phyloP scores from a whole-genome alignment of 2,797 vertebrate species.

The Betta splendens region DNA sequence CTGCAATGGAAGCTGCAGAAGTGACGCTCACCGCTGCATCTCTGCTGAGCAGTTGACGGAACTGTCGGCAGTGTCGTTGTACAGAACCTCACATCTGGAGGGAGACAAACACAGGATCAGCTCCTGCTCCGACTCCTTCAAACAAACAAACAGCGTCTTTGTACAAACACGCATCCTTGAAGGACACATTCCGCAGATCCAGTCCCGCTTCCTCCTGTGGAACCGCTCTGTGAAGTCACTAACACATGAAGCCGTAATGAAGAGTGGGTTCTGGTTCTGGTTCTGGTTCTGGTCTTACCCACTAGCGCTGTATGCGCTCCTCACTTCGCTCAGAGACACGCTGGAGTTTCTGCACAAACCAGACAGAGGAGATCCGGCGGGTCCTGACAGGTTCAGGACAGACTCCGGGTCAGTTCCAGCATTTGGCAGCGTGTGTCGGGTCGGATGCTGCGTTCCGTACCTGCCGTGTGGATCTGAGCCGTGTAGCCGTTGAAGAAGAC shows the following conservation, averaged over 20 bases:
- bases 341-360: conserved; percentile 32
- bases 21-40: conserved; percentile 14
- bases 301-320: neutral
- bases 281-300: conserved; percentile 31
- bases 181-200: too few species aligned
- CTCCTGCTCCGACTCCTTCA: neutral
- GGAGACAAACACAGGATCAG: conserved; percentile 17
- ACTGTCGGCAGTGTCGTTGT: neutral
- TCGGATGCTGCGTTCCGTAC: too few species aligned
- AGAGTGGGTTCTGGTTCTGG: neutral
- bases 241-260: too few species aligned
- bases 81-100: conserved; percentile 21
- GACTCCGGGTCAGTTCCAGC: neutral
- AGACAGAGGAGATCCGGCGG: neutral
- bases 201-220: too few species aligned
- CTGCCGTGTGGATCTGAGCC: conserved; percentile 7
- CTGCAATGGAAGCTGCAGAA: too few species aligned
- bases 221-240: too few species aligned
- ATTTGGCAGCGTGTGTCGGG: too few species aligned
- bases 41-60: neutral
- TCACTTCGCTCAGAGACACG: neutral
- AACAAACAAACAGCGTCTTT: neutral
- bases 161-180: neutral
- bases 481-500: conserved; percentile 38
- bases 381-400: conserved; percentile 6